Conservation (phyloP, 2,113 vertebrate species). For the Eleginops maclovinus region DNA sequence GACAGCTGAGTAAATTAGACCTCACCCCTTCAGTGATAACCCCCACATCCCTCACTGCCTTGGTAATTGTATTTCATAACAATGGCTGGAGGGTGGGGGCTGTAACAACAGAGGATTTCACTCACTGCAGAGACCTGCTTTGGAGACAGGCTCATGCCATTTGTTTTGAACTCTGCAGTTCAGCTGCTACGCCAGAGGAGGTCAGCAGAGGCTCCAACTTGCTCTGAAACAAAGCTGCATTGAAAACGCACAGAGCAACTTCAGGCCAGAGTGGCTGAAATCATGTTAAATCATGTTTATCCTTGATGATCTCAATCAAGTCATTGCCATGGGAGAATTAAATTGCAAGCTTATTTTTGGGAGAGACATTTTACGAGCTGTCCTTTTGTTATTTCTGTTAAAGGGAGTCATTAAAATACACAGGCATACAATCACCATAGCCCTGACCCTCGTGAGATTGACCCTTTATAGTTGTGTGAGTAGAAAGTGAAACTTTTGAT, state of each 20-base stretch:
- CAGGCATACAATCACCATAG: background rate
- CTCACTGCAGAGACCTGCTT: conserved; percentile 16
- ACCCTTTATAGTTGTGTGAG: no score
- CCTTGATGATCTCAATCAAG: conserved; percentile 17
- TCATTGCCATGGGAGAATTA: conserved; percentile 15
- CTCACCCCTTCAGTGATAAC: conserved; percentile 48
- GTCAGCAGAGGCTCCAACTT: conserved; percentile 58
- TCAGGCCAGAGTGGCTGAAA: conserved; percentile 4
- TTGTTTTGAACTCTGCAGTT: conserved; percentile 30
- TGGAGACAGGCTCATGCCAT: no score
- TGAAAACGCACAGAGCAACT: background rate
- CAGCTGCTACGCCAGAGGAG: conserved; percentile 42
- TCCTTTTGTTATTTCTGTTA: background rate
- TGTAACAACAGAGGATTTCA: conserved; percentile 35
- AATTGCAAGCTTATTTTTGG: conserved; percentile 1
- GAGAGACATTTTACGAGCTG: background rate
- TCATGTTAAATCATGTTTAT: conserved; percentile 13
- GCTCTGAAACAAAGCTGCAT: background rate
- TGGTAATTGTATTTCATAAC: conserved; percentile 62
- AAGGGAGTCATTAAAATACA: background rate
- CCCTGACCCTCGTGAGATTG: background rate
- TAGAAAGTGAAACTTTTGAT: background rate
- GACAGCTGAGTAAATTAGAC: conserved; percentile 79
- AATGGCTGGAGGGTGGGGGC: conserved; percentile 57
- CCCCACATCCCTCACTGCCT: conserved; percentile 1